These are phyloP conservation scores for Ctenomys sociabilis DNA, from an alignment of 2,113 vertebrate genomes.

Conservation along the genomic window DNA sequence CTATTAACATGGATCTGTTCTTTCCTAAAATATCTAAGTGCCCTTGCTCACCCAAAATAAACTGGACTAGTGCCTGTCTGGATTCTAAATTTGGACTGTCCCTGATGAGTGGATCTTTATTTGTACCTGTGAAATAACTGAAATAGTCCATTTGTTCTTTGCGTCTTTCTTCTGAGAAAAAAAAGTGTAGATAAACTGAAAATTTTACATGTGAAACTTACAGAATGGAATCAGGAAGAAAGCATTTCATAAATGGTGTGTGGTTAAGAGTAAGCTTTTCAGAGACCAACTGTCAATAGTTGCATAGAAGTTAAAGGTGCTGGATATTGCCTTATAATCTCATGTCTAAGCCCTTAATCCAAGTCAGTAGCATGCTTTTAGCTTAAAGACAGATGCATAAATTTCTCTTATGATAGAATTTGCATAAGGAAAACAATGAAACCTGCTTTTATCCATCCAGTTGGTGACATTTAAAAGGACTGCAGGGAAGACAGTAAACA, in stretches of 20 bases:
- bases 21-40: slow-evolving; percentile 70
- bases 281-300: not conserved
- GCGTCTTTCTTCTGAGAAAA: not conserved
- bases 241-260: not conserved
- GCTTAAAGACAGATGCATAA: not conserved
- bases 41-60: slow-evolving; percentile 69
- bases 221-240: not conserved
- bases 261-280: not conserved
- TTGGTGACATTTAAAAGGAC: not conserved
- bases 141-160: not conserved
- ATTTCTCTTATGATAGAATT: not conserved
- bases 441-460: not conserved
- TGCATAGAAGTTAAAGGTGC: not conserved
- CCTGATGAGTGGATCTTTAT: slow-evolving; percentile 30
- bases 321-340: not conserved
- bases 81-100: slow-evolving; percentile 34
- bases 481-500: not conserved
- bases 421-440: not conserved
- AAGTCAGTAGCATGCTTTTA: not conserved
- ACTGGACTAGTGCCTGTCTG: slow-evolving; percentile 6
- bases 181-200: not conserved
- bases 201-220: not conserved
- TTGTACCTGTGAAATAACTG: slow-evolving; percentile 46
- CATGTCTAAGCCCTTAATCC: not conserved
- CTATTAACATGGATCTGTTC: slow-evolving; percentile 21